Conservation (phyloP, 2,888 invertebrate species). For the Mesochorus sp. region DNA sequence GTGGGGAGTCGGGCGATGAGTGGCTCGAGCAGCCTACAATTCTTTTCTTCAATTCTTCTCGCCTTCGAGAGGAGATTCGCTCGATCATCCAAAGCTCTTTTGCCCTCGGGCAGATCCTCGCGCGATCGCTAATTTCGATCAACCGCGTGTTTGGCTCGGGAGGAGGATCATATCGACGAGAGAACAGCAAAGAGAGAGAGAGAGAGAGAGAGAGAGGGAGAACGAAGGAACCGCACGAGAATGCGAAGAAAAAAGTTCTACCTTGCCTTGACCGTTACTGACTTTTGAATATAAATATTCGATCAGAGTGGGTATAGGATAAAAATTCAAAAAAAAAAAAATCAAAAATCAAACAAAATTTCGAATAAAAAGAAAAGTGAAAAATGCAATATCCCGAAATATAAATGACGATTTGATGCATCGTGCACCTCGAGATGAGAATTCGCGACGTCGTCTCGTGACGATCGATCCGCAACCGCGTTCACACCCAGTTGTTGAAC, state of each 20-base stretch:
- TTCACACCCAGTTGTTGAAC: constrained; percentile 45
- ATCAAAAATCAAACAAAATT: not conserved
- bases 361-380: not conserved
- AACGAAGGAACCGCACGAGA: no score
- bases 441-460: constrained; percentile 52
- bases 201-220: not conserved
- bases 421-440: not conserved
- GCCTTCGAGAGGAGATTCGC: constrained; percentile 26
- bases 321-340: not conserved
- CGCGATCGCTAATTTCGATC: constrained; percentile 56
- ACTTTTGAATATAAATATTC: no score
- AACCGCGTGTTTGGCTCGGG: not conserved
- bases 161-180: constrained; percentile 11
- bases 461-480: constrained; percentile 53
- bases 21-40: constrained; percentile 1
- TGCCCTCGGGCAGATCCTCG: constrained; percentile 34
- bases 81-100: constrained; percentile 35
- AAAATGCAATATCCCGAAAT: not conserved
- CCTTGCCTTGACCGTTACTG: no score
- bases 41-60: constrained; percentile 23
- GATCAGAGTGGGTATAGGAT: no score
- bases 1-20: not conserved
- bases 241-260: no score
- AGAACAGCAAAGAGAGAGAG: not conserved
- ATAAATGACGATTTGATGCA: not conserved